Percentiles rank a stretch among this genome's conserved stretches.
phyloP scores from a whole-genome alignment of 37 sponge, comb jelly and placozoan genomes.

The Axinella damicornis region DNA sequence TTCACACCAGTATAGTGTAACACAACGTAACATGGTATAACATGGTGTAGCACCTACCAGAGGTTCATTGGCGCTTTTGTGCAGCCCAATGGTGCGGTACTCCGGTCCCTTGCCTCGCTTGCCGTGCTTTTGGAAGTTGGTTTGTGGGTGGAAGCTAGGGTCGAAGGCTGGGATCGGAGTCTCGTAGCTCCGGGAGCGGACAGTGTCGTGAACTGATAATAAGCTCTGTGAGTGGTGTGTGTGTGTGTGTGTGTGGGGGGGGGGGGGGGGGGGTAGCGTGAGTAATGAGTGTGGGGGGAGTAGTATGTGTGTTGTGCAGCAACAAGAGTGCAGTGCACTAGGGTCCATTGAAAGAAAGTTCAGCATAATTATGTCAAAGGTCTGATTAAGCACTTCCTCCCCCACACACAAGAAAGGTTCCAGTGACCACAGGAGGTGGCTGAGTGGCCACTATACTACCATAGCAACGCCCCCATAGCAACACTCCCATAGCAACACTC shows the following conservation, averaged over 20 bases:
- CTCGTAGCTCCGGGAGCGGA: constrained; percentile 64
- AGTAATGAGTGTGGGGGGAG: neutral
- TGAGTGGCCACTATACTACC: no score
- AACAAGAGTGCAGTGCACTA: no score
- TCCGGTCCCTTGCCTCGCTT: constrained; percentile 1
- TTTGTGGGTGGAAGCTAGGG: constrained; percentile 58
- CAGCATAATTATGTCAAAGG: no score
- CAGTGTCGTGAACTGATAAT: constrained; percentile 69
- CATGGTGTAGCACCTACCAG: constrained; percentile 56
- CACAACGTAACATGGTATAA: no score
- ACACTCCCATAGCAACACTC: no score
- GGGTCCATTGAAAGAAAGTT: no score
- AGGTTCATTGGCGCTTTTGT: constrained; percentile 82
- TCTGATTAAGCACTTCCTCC: no score
- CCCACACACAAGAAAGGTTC: no score
- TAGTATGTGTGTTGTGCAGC: constrained; percentile 10
- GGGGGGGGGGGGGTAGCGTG: neutral
- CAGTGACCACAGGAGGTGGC: no score
- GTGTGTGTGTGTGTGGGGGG: constrained; percentile 22
- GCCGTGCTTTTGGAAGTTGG: constrained; percentile 4
- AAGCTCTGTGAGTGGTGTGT: constrained; percentile 29
- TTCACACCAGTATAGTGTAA: neutral
- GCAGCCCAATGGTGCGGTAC: constrained; percentile 76
- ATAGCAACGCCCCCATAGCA: no score
- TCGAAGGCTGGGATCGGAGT: constrained; percentile 71